Evolutionary conservation across 2,888 invertebrate species (phyloP).

Genomic region (Noctua janthe): DNA sequence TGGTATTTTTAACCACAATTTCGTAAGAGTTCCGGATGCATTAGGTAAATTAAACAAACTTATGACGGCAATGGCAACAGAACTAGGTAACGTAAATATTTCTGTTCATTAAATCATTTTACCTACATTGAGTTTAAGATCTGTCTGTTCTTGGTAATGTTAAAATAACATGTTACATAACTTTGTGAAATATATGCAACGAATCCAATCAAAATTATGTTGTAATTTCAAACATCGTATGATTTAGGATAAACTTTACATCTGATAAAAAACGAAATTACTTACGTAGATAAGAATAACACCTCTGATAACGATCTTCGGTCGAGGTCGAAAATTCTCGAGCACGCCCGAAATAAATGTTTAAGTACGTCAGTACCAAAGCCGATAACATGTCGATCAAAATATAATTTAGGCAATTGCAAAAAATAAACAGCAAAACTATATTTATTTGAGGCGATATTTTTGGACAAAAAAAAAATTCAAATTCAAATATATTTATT

Average conservation of each 20-base stretch:
- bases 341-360: conserved; percentile 5
- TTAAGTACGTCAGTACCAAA: neutral
- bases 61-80: conserved; percentile 34
- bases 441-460: too few relatives aligned
- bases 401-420: neutral
- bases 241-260: neutral
- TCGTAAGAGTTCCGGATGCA: conserved; percentile 58
- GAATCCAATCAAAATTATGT: neutral
- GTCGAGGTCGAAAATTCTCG: conserved; percentile 19
- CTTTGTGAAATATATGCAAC: conserved; percentile 4
- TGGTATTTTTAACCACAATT: conserved; percentile 61
- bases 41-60: conserved; percentile 55
- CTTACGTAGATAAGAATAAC: conserved; percentile 5
- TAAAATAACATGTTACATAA: conserved; percentile 26
- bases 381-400: conserved; percentile 10
- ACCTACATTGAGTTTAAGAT: conserved; percentile 28
- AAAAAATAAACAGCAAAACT: too few relatives aligned
- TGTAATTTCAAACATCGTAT: neutral
- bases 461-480: neutral
- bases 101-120: conserved; percentile 62
- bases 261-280: neutral
- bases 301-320: conserved; percentile 12
- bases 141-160: conserved; percentile 14
- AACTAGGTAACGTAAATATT: conserved; percentile 68
- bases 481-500: too few relatives aligned